Conservation (phyloP, 1,140 invertebrate species). For the Scaptomyza montana region DNA sequence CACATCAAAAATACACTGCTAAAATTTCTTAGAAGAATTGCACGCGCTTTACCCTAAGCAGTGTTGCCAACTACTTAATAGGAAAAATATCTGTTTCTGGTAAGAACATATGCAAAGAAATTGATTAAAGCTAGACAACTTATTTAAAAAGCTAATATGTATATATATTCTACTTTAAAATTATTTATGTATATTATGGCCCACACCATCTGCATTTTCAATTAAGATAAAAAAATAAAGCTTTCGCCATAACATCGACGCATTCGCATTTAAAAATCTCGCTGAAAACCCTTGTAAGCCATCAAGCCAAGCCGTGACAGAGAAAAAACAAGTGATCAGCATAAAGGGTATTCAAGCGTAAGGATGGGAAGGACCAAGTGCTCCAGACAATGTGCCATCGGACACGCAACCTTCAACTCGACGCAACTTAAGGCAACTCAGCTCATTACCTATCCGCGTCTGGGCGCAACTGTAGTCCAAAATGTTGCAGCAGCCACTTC, state of each 20-base stretch:
- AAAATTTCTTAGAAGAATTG: too few relatives aligned
- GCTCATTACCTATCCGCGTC: slow-evolving; percentile 37
- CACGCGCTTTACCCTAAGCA: too few relatives aligned
- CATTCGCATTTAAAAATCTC: slow-evolving; percentile 14
- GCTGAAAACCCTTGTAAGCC: slow-evolving; percentile 9
- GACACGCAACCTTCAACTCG: slow-evolving; percentile 10
- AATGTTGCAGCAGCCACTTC: slow-evolving; percentile 56
- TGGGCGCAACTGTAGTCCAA: slow-evolving; percentile 29
- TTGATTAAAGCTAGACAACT: too few relatives aligned
- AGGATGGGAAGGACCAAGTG: background rate
- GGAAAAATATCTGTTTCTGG: too few relatives aligned
- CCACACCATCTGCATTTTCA: background rate
- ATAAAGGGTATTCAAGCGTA: slow-evolving; percentile 15
- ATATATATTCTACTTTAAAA: too few relatives aligned
- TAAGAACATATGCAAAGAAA: too few relatives aligned
- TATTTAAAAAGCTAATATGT: too few relatives aligned
- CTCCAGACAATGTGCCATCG: slow-evolving; percentile 28
- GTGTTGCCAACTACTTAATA: too few relatives aligned
- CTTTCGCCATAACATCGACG: background rate
- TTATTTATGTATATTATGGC: background rate
- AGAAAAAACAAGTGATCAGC: slow-evolving; percentile 33
- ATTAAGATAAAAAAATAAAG: background rate
- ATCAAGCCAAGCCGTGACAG: slow-evolving; percentile 29
- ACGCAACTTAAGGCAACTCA: slow-evolving; percentile 3
- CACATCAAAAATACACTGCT: too few relatives aligned